Base-by-base conservation (phyloP, 2,113 vertebrate species). In the Forbesichthys papilliferus region DNA sequence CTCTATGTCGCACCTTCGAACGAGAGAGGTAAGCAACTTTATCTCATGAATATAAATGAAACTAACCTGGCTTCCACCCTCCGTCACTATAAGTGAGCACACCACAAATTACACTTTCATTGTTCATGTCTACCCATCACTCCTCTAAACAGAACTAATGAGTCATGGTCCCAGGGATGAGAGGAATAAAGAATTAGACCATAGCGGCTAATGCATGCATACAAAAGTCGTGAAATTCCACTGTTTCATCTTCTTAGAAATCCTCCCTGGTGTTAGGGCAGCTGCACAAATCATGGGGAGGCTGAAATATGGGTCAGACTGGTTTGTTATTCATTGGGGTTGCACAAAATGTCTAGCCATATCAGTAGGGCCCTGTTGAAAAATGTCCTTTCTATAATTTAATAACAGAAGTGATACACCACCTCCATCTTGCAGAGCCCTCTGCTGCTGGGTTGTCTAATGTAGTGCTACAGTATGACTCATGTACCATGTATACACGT, bases 1-100 rank as follows among this genome's bases (percentile, higher is more conserved):
- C 88, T 93, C 68, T 92, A 93, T 46, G 84, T 98, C 36, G 91
- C 95, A 34, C 95, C 96, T 62, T 78, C 93, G 52, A 87, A 94
- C 62, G 95, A 96, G 85, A 89, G 89, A 95, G 96, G 96, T 97
- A 90, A 84, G 91, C 18, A 14, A 9, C 4, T 11, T 9, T 62
- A 11, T 59, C 33, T 58, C 9, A 33, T 46, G 51, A 61, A 54
- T 13, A 60, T 56, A 56, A 20, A n/a, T 20, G 8, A 12, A n/a
- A 54, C 53, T 16, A 11, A 49, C 27, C 4, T 46, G 11, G 33
- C 48, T n/a, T 7, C 36, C 58, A 60, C 27, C 56, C 18, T 33
- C 58, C 14, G 6, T 56, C 10, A n/a, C 12, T 14, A 27, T 20
- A 34, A 8, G 27, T 58, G 20, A 12, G 33, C 5, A 36, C 34